phyloP scores from a whole-genome alignment of 2,797 vertebrate species.

The Alcedo atthis region DNA sequence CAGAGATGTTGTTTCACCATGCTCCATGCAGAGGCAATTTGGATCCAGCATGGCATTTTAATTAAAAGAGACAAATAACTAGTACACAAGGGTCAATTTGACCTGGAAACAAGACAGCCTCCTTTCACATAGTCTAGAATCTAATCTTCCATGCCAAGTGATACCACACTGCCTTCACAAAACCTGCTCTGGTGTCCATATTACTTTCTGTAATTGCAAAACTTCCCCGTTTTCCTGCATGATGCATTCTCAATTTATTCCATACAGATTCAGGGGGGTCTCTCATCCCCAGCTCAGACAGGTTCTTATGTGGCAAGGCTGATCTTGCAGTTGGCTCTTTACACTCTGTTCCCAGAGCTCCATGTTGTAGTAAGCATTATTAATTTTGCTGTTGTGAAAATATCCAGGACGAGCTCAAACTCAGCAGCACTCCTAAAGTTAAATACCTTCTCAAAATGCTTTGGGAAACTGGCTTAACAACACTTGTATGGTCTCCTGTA shows the following conservation, averaged over 20 bases:
- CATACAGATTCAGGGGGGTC: neutral
- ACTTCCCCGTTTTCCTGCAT: neutral
- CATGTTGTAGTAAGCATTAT: neutral
- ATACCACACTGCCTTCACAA: neutral
- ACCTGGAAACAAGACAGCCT: neutral
- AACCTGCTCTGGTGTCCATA: neutral
- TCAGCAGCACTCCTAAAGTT: neutral
- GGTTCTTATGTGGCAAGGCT: neutral
- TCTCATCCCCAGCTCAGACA: neutral
- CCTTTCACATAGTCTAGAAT: neutral
- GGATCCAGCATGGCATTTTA: neutral
- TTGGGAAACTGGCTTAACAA: neutral
- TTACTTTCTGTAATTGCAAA: neutral
- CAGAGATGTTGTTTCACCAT: neutral
- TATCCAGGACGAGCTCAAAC: neutral
- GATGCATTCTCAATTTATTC: neutral
- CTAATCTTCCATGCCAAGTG: neutral
- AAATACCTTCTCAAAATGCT: neutral
- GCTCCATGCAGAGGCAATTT: neutral
- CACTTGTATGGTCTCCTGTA: neutral
- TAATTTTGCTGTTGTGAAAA: neutral
- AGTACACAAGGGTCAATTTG: neutral
- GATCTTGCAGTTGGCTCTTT: neutral
- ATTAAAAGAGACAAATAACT: neutral
- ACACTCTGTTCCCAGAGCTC: neutral